Evolutionary conservation across 37 sponge, comb jelly and placozoan species (phyloP).

Genomic region (Halichondria panicea): DNA sequence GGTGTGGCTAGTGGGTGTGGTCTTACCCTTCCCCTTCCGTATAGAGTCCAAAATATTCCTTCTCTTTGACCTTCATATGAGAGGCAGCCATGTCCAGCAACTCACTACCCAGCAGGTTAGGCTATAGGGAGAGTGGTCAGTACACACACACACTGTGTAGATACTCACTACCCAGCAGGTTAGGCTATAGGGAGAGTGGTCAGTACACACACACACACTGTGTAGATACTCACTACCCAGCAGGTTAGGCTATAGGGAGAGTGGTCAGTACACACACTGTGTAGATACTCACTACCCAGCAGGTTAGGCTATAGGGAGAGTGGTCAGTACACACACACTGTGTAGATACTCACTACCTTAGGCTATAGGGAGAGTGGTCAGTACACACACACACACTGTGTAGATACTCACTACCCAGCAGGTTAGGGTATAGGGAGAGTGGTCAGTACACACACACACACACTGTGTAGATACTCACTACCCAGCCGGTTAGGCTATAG

Average conservation of each 20-base stretch:
- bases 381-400: too few species aligned
- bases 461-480: too few species aligned
- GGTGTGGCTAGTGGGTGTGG: background rate
- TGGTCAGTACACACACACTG: too few species aligned
- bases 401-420: too few species aligned
- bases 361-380: too few species aligned
- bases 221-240: conserved; percentile 4
- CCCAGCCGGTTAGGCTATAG: too few species aligned
- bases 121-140: conserved; percentile 19
- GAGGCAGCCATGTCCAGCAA: conserved; percentile 77
- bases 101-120: conserved; percentile 53
- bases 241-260: background rate
- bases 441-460: too few species aligned
- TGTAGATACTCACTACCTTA: too few species aligned
- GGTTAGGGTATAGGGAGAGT: too few species aligned
- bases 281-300: too few species aligned
- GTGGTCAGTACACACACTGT: background rate
- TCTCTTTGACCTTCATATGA: conserved; percentile 69
- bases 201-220: conserved; percentile 3
- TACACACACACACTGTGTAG: too few species aligned
- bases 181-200: conserved; percentile 1
- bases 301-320: too few species aligned
- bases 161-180: background rate
- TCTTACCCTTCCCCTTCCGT: conserved; percentile 52
- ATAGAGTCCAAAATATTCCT: conserved; percentile 62